These are phyloP conservation scores for Procambarus clarkii DNA, from an alignment of 1,140 invertebrate species.

Conservation along the genomic window DNA sequence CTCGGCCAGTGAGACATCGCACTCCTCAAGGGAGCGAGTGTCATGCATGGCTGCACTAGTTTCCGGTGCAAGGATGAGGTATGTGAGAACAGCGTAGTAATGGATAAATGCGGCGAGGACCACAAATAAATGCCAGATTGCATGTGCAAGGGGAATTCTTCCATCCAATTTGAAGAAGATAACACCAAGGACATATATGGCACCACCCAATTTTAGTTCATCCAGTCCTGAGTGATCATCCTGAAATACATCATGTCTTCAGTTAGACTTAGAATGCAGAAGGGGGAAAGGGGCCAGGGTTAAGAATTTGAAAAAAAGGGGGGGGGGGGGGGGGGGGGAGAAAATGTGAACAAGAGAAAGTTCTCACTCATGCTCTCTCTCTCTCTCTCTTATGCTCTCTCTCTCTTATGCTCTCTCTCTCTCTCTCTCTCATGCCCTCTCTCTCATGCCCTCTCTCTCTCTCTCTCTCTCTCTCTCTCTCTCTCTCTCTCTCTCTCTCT, in stretches of 20 bases:
- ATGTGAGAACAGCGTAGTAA: slow-evolving; percentile 78
- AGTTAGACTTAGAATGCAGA: background rate
- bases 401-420: background rate
- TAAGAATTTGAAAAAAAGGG: background rate
- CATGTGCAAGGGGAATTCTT: slow-evolving; percentile 93
- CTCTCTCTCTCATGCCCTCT: too few relatives aligned
- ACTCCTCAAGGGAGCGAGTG: background rate
- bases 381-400: background rate
- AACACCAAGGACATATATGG: slow-evolving; percentile 90
- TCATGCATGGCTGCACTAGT: background rate
- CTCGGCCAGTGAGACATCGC: slow-evolving; percentile 32
- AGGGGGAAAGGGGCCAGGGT: too few relatives aligned
- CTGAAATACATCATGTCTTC: slow-evolving; percentile 74
- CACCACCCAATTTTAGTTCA: slow-evolving; percentile 89
- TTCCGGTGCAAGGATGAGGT: slow-evolving; percentile 52
- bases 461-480: too few relatives aligned
- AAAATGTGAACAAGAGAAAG: too few relatives aligned
- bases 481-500: too few relatives aligned
- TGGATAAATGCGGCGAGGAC: slow-evolving; percentile 89
- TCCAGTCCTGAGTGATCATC: slow-evolving; percentile 86
- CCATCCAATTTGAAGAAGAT: slow-evolving; percentile 97
- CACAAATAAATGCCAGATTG: slow-evolving; percentile 97
- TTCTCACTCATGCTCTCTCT: too few relatives aligned
- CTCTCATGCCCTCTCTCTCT: too few relatives aligned
- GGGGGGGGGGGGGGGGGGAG: too few relatives aligned